Evolutionary conservation across 2,113 vertebrate genomes (phyloP), one percentile per base, ranked within the genome.

Genomic region (Sceloporus undulatus): DNA sequence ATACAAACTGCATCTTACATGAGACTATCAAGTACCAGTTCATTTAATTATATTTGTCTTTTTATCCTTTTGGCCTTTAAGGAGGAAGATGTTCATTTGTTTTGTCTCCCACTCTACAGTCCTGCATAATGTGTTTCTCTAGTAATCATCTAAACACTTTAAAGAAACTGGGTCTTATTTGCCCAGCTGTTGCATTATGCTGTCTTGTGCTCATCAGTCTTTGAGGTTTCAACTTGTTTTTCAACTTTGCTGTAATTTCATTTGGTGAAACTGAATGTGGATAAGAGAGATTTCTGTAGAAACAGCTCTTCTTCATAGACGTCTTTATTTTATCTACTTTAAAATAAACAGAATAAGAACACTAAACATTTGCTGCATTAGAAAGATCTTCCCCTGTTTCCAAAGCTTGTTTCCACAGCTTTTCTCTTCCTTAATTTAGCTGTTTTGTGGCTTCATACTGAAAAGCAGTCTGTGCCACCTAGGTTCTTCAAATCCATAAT

Each of bases 41-140:
- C 74, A 34, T 27, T 10, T 70, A 54, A 27, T 27, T 59, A 54
- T 21, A n/a, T 19, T 10, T 3, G 86, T 88, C 9, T 65, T 87
- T 89, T 52, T 48, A 48, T 84, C 10, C 65, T 76, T 79, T 90
- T 11, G 62, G 48, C 23, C 25, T 85, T 52, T 40, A 78, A 78
- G 38, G 21, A 34, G 27, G 54, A 85, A 76, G 16, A 29, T 85
- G 56, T 66, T 65, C 29, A 16, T 59, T 54, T 73, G 5, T 74
- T 84, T 85, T 90, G 14, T 73, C 91, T 90, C 14, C 79, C 2
- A 34, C 68, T 66, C 66, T 91, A 84, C 2, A 65, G 62, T 48
- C 19, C 19, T 29, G 54, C 59, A n/a, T 48, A 66, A 18, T 29
- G 62, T 34, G 10, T 21, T 42, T 74, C 54, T 78, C 1, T 83